Evolutionary conservation across 2,113 vertebrate genomes (phyloP).

Genomic region (Pseudorectes ferrugineus): DNA sequence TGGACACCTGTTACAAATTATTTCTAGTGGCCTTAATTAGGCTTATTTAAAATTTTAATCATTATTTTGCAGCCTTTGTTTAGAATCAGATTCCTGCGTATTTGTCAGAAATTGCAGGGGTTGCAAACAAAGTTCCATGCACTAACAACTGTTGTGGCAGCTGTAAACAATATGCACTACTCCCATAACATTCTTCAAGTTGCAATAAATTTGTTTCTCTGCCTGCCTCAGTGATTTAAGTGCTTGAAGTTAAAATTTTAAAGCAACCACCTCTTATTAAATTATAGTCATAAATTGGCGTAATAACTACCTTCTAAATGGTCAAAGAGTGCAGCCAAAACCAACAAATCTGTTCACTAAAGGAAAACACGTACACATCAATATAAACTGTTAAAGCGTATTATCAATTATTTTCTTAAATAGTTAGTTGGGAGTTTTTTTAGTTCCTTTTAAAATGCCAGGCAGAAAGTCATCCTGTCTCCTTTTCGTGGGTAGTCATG

Average conservation of each 20-base stretch:
- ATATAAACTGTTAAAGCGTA: neutral
- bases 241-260: neutral
- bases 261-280: neutral
- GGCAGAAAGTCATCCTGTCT: neutral
- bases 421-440: rapidly evolving
- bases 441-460: neutral
- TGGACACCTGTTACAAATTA: neutral
- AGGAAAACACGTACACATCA: neutral
- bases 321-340: neutral
- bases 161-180: neutral
- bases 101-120: neutral
- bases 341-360: neutral
- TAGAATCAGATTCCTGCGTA: neutral
- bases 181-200: neutral
- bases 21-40: neutral
- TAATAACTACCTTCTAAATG: neutral
- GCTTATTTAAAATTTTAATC: neutral
- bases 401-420: neutral
- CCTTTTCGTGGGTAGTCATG: neutral
- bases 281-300: neutral
- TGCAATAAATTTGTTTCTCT: neutral
- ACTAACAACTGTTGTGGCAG: neutral
- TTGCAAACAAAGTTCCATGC: neutral
- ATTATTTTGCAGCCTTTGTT: neutral
- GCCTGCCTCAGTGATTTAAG: neutral